These are phyloP conservation scores for Tenthredo amoena DNA, from an alignment of 2,888 invertebrate species.

Conservation along the genomic window DNA sequence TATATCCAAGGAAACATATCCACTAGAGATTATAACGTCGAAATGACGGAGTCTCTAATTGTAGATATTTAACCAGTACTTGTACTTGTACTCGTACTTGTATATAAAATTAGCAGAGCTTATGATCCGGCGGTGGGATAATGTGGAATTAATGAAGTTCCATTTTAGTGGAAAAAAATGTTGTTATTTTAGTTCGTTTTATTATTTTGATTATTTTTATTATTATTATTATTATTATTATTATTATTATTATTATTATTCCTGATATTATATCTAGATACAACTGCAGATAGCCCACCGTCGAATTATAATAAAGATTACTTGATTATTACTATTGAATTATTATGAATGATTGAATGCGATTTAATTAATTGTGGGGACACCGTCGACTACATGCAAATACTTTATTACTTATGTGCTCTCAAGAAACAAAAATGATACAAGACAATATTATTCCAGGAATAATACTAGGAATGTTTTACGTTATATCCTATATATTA, in stretches of 20 bases:
- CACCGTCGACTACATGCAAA: background rate
- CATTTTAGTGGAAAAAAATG: background rate
- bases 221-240: background rate
- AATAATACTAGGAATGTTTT: slow-evolving; percentile 50
- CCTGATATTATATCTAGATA: background rate
- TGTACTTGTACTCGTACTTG: slow-evolving; percentile 24
- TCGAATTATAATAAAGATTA: slow-evolving; percentile 36
- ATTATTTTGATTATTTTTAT: slow-evolving; percentile 10
- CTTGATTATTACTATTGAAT: slow-evolving; percentile 25
- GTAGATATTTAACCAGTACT: slow-evolving; percentile 42
- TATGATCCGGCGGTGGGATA: slow-evolving; percentile 24
- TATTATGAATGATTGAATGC: slow-evolving; percentile 11
- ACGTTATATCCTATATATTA: slow-evolving; percentile 50
- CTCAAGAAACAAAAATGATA: background rate
- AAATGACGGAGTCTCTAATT: slow-evolving; percentile 32
- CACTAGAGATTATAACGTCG: slow-evolving; percentile 45
- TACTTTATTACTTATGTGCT: background rate
- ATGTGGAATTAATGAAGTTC: background rate
- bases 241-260: background rate
- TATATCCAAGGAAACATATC: slow-evolving; percentile 64
- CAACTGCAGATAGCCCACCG: background rate
- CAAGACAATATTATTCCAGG: slow-evolving; percentile 34
- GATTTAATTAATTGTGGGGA: background rate
- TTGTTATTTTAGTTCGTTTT: background rate
- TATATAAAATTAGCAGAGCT: slow-evolving; percentile 20